Evolutionary conservation across 2,797 vertebrate species (phyloP).

Genomic region (Phoeniculus purpureus): DNA sequence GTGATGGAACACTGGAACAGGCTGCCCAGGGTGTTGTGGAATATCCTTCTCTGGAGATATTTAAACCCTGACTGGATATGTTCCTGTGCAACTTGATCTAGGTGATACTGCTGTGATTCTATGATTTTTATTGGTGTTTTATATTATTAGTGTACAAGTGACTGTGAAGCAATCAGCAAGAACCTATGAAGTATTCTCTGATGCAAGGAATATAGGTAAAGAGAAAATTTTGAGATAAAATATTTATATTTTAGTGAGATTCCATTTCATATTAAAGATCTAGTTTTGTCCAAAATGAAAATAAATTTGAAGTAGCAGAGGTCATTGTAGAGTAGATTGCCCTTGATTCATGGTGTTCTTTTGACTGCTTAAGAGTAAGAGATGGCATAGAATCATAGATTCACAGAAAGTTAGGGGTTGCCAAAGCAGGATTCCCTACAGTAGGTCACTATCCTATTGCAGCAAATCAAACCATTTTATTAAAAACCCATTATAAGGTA

Average conservation of each 20-base stretch:
- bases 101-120: no score
- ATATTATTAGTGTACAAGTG: background rate
- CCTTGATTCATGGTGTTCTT: conserved; percentile 1
- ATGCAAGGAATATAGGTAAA: background rate
- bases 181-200: background rate
- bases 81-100: no score
- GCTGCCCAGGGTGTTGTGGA: no score
- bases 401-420: no score
- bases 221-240: background rate
- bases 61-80: no score
- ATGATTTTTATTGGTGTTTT: background rate
- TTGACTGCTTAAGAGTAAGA: background rate
- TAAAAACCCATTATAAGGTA: conserved; percentile 16
- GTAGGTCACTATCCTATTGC: background rate
- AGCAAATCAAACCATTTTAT: conserved; percentile 25
- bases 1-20: no score
- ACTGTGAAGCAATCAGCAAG: background rate
- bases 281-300: background rate
- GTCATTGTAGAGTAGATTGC: background rate
- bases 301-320: background rate
- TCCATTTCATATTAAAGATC: background rate
- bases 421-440: no score
- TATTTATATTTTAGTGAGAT: background rate
- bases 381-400: background rate
- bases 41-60: no score